Evolutionary conservation across 1,140 invertebrate genomes (phyloP).

Genomic region (Anadara kagoshimensis): DNA sequence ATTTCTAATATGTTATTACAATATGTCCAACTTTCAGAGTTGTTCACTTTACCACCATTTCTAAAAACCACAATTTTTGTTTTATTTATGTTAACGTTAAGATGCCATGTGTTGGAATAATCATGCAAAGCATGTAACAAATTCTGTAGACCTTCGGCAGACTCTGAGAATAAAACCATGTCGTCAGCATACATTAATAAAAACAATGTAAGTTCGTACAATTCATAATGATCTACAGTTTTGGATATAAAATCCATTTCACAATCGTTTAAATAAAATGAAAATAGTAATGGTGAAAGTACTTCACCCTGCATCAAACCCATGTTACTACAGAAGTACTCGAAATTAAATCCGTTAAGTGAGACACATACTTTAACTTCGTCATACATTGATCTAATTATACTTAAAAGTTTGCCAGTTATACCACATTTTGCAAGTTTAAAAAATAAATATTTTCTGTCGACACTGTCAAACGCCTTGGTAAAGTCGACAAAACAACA

Average conservation of each 20-base stretch:
- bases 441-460: constrained; percentile 7
- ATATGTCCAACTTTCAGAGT: constrained; percentile 25
- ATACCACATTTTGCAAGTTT: constrained; percentile 25
- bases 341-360: constrained; percentile 11
- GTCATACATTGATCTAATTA: constrained; percentile 25
- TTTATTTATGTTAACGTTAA: constrained; percentile 31
- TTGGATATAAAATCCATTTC: background rate
- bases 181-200: constrained; percentile 37
- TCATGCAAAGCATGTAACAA: constrained; percentile 27
- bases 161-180: constrained; percentile 34
- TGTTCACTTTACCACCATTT: constrained; percentile 14
- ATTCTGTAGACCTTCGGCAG: constrained; percentile 9
- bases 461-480: constrained; percentile 31
- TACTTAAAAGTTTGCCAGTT: constrained; percentile 18
- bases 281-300: constrained; percentile 32
- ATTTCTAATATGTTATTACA: constrained; percentile 20
- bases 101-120: constrained; percentile 12
- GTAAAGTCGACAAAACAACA: constrained; percentile 38
- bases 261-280: constrained; percentile 34
- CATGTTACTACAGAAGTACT: constrained; percentile 17
- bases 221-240: constrained; percentile 8
- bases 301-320: constrained; percentile 34
- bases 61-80: constrained; percentile 35
- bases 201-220: constrained; percentile 22
- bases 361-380: constrained; percentile 28